Conservation (phyloP, 30 jellyfish, hydroid and myxozoan genomes). For the Aurelia aurita complex sp. Pacific region DNA sequence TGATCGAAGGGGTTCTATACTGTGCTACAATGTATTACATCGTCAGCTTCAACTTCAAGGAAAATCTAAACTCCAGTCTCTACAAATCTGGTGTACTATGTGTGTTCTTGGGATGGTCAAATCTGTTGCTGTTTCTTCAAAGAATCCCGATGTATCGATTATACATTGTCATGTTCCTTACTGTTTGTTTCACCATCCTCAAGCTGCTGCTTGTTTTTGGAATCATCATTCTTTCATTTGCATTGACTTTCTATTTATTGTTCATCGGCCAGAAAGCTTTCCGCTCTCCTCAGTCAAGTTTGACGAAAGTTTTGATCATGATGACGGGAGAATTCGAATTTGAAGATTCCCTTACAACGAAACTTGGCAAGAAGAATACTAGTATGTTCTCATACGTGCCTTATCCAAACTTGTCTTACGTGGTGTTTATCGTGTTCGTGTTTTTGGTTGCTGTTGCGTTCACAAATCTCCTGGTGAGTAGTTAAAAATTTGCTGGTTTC, state of each 20-base stretch:
- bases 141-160: conserved; percentile 67
- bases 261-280: conserved; percentile 57
- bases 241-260: conserved; percentile 69
- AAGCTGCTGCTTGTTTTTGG: conserved; percentile 64
- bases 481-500: neutral
- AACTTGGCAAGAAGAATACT: conserved; percentile 29
- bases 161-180: conserved; percentile 79
- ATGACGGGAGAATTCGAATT: conserved; percentile 84
- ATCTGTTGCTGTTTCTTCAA: conserved; percentile 63
- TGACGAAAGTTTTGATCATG: conserved; percentile 72
- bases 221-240: conserved; percentile 49
- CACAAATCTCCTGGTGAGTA: conserved; percentile 63
- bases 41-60: neutral
- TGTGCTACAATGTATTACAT: conserved; percentile 19
- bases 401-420: conserved; percentile 46
- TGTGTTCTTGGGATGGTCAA: conserved; percentile 63
- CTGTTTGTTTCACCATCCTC: conserved; percentile 57
- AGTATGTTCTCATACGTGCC: conserved; percentile 36
- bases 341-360: conserved; percentile 50
- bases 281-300: conserved; percentile 3
- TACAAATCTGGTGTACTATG: conserved; percentile 62
- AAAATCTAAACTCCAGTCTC: neutral
- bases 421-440: conserved; percentile 35
- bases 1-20: conserved; percentile 34
- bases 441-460: conserved; percentile 51